phyloP scores from a whole-genome alignment of 2,888 invertebrate species.

The Ectobius pallidus region DNA sequence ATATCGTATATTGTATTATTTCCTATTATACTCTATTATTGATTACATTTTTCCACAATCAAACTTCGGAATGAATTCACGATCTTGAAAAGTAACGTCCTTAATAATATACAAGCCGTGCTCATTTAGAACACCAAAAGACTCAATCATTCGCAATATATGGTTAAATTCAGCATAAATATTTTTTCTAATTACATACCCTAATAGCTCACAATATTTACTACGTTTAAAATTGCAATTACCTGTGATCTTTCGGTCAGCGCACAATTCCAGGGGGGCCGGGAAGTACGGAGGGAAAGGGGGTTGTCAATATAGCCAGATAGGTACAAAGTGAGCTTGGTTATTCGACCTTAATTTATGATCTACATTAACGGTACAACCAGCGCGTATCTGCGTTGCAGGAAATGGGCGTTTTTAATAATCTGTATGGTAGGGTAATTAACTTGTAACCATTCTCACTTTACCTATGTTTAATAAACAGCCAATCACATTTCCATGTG shows the following conservation, averaged over 20 bases:
- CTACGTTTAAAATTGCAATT: background rate
- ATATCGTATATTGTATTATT: no score
- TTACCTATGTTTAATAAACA: background rate
- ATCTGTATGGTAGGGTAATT: background rate
- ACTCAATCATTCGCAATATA: no score
- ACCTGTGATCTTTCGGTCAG: background rate
- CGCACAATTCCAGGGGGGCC: background rate
- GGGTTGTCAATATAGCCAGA: background rate
- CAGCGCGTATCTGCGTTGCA: background rate
- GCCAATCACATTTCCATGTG: background rate
- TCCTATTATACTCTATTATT: no score
- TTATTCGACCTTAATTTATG: conserved; percentile 9
- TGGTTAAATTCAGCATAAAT: no score
- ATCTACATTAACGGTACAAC: background rate
- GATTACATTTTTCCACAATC: no score
- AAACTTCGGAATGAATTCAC: no score
- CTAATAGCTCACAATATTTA: no score
- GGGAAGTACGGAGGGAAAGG: background rate
- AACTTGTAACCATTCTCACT: background rate
- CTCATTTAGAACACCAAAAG: no score
- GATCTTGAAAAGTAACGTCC: no score
- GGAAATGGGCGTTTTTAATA: background rate
- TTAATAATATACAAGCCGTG: no score
- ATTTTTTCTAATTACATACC: no score
- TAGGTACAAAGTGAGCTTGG: background rate